Conservation (phyloP, 2,797 vertebrate species). For the Hippocampus kuda region DNA sequence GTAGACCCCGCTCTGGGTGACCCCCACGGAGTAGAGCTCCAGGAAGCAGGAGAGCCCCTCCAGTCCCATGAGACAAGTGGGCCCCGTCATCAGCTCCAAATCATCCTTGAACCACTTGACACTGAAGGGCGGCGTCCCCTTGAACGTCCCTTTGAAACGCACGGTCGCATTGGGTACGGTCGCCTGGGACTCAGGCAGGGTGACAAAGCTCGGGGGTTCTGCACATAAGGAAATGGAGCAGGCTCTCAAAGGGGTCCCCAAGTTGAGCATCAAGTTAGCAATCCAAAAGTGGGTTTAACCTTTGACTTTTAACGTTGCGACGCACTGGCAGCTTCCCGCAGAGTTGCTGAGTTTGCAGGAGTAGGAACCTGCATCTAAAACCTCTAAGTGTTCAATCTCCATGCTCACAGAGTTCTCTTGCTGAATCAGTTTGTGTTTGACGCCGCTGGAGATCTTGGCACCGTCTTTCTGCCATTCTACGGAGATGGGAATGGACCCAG, state of each 20-base stretch:
- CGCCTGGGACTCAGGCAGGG: slow-evolving; percentile 76
- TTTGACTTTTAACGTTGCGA: slow-evolving; percentile 69
- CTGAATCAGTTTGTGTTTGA: slow-evolving; percentile 84
- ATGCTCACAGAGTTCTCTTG: slow-evolving; percentile 81
- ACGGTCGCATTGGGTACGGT: slow-evolving; percentile 81
- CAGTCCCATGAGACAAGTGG: slow-evolving; percentile 83
- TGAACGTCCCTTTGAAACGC: slow-evolving; percentile 84
- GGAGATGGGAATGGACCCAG: slow-evolving; percentile 86
- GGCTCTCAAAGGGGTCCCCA: slow-evolving; percentile 48
- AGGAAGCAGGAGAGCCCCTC: slow-evolving; percentile 85
- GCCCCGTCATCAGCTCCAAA: slow-evolving; percentile 82
- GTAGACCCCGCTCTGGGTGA: slow-evolving; percentile 81
- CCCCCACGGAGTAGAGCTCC: slow-evolving; percentile 85
- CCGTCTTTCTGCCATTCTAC: slow-evolving; percentile 94
- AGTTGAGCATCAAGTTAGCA: slow-evolving; percentile 19
- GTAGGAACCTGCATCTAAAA: slow-evolving; percentile 81
- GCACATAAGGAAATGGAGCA: slow-evolving; percentile 39
- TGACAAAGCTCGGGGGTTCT: slow-evolving; percentile 93
- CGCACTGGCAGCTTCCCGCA: slow-evolving; percentile 83
- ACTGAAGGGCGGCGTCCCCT: slow-evolving; percentile 89
- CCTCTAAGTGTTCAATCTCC: slow-evolving; percentile 80
- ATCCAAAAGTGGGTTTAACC: slow-evolving; percentile 45
- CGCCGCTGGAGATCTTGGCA: slow-evolving; percentile 76
- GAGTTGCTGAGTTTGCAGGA: slow-evolving; percentile 84
- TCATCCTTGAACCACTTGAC: slow-evolving; percentile 97